Conservation (phyloP, 53 echinoderm and acorn worm species). For the Antedon mediterranea region DNA sequence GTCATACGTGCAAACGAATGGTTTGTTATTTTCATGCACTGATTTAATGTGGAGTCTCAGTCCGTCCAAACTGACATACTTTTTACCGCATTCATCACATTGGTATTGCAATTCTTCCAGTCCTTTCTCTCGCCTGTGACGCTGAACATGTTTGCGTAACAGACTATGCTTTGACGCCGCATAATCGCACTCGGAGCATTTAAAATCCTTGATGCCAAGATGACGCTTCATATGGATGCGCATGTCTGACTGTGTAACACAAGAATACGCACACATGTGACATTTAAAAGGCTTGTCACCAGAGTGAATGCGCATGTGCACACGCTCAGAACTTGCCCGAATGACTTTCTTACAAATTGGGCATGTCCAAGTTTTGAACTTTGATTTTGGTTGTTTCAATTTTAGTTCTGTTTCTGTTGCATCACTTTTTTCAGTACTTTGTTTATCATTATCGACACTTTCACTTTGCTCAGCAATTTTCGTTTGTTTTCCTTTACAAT, state of each 20-base stretch:
- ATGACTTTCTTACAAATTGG: neutral
- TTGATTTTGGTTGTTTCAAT: neutral
- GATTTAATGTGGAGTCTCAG: constrained; percentile 56
- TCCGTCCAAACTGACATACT: constrained; percentile 37
- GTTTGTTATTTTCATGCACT: constrained; percentile 31
- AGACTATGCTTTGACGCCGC: constrained; percentile 40
- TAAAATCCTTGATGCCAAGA: constrained; percentile 62
- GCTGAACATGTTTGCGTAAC: constrained; percentile 48
- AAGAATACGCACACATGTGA: constrained; percentile 31
- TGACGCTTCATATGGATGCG: constrained; percentile 73
- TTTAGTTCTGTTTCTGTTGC: too few relatives aligned
- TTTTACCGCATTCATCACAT: constrained; percentile 47
- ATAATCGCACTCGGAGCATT: constrained; percentile 52
- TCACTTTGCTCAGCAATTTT: too few relatives aligned
- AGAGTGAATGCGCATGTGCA: constrained; percentile 26
- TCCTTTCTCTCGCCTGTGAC: constrained; percentile 33
- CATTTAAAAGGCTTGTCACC: constrained; percentile 49
- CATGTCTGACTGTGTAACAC: constrained; percentile 48
- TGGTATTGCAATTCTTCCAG: constrained; percentile 1
- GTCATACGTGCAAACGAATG: constrained; percentile 34
- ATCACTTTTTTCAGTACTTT: too few relatives aligned
- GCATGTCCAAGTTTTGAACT: neutral
- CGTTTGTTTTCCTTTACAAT: neutral
- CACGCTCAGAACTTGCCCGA: neutral
- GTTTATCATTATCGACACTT: neutral